Percentiles rank a stretch among this genome's conserved stretches.
Conservation (phyloP, 2,888 invertebrate genomes). For the Synergus laeviventris region DNA sequence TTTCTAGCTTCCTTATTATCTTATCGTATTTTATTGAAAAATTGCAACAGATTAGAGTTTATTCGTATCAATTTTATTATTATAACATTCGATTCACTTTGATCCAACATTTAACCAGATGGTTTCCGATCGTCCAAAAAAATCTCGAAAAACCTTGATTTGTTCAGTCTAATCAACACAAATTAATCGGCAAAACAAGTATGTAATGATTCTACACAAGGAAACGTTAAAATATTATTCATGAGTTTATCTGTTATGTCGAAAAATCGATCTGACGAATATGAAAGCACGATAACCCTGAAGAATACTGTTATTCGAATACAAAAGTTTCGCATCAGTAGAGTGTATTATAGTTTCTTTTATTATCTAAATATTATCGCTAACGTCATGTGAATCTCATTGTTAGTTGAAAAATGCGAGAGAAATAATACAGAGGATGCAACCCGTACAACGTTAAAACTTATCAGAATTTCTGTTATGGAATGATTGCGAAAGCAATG, state of each 20-base stretch:
- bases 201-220: background rate
- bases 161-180: background rate
- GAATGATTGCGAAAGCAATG: background rate
- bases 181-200: background rate
- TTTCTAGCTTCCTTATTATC: no score
- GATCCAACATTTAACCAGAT: background rate
- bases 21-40: no score
- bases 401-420: constrained; percentile 21
- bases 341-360: background rate
- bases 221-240: background rate
- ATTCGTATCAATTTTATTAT: background rate
- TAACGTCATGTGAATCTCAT: constrained; percentile 25
- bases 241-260: background rate
- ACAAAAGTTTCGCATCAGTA: constrained; percentile 8
- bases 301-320: constrained; percentile 19
- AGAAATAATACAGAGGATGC: background rate
- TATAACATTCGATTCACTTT: background rate
- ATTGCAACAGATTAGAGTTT: background rate
- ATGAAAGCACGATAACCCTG: constrained; percentile 27
- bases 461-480: constrained; percentile 13
- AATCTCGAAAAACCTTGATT: background rate
- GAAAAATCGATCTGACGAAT: constrained; percentile 33
- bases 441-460: background rate
- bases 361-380: constrained; percentile 17
- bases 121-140: background rate